Evolutionary conservation across 2,113 vertebrate genomes (phyloP).

Genomic region (Ranitomeya variabilis): DNA sequence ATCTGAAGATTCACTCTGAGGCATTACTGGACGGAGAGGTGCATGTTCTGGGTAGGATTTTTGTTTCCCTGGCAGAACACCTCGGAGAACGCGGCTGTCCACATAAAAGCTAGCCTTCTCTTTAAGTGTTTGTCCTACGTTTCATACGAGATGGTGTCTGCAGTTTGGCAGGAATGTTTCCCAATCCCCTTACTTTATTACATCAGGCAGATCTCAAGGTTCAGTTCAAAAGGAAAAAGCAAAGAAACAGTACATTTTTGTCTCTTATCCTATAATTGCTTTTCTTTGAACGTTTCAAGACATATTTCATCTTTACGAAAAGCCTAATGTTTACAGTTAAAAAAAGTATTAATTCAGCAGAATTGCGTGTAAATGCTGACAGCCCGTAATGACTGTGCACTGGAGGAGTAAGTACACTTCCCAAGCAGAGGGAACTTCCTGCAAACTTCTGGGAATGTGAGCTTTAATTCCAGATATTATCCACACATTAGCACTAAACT

Average conservation of each 20-base stretch:
- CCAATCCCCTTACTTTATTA: neutral
- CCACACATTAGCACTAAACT: neutral
- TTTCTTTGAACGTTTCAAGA: neutral
- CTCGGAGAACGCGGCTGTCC: neutral
- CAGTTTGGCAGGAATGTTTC: neutral
- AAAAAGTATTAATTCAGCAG: constrained; percentile 16
- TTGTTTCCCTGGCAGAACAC: neutral
- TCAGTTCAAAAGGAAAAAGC: neutral
- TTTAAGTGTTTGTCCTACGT: neutral
- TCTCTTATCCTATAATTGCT: constrained; percentile 19
- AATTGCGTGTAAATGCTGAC: neutral
- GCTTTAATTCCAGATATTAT: neutral
- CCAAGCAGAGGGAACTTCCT: neutral
- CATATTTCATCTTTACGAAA: neutral
- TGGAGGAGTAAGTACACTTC: neutral
- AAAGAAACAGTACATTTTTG: neutral
- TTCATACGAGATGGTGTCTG: neutral
- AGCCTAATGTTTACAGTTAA: neutral
- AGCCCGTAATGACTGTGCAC: neutral
- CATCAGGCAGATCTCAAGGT: neutral
- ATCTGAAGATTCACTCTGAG: constrained; percentile 5
- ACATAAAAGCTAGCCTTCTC: neutral
- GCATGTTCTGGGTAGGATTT: neutral
- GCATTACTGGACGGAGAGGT: neutral
- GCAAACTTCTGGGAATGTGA: neutral